A percentile compares a stretch with the other conserved stretches of the same genome.
Conservation (phyloP, 2,888 invertebrate species). For the Calephelis perditalis region DNA sequence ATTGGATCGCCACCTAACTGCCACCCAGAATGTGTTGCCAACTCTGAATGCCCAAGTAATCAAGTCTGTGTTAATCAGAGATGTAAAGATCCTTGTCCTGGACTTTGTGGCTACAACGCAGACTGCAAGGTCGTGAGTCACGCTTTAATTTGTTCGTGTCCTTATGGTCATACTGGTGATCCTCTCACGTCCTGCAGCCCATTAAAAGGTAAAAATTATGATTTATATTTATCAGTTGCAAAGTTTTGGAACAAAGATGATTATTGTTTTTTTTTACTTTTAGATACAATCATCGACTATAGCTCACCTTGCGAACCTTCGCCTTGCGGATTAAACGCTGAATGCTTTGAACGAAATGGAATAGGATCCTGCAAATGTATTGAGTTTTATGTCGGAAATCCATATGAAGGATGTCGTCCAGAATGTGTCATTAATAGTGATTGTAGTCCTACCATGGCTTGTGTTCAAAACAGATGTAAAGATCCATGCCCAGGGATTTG, state of each 20-base stretch:
- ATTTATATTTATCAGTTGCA: too few relatives aligned
- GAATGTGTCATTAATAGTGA: conserved; percentile 90
- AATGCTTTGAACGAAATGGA: conserved; percentile 80
- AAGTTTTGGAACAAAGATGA: too few relatives aligned
- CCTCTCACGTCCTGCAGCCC: conserved; percentile 74
- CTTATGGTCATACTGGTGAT: conserved; percentile 81
- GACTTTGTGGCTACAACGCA: conserved; percentile 83
- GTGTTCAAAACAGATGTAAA: conserved; percentile 85
- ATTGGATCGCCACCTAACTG: conserved; percentile 82
- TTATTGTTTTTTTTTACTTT: conserved; percentile 28
- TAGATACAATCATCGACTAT: conserved; percentile 60
- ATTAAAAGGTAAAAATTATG: conserved; percentile 48
- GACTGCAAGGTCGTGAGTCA: conserved; percentile 87
- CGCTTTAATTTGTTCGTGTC: conserved; percentile 82
- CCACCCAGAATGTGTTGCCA: conserved; percentile 82
- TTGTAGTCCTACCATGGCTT: conserved; percentile 84
- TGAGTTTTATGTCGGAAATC: conserved; percentile 73
- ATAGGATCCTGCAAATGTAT: conserved; percentile 85
- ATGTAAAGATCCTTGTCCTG: conserved; percentile 84
- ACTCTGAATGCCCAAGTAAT: conserved; percentile 81
- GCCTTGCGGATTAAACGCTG: conserved; percentile 82
- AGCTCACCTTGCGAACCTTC: conserved; percentile 82
- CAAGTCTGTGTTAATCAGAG: conserved; percentile 83
- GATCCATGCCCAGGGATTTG: conserved; percentile 89
- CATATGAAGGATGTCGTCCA: conserved; percentile 83